These are phyloP conservation scores for Ganaspis brasiliensis DNA, from an alignment of 2,888 invertebrate species.

Conservation along the genomic window DNA sequence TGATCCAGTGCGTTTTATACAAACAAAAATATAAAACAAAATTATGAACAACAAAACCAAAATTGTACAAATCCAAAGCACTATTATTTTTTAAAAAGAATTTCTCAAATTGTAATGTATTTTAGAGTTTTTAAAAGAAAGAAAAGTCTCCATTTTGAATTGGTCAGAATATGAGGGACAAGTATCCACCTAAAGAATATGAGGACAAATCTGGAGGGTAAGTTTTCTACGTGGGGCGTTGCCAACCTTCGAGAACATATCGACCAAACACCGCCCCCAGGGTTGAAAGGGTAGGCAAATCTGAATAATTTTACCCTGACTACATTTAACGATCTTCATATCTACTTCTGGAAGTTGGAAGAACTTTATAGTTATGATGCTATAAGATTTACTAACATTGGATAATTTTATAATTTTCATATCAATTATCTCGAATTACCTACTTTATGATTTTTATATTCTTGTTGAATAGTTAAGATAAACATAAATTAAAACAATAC, in stretches of 20 bases:
- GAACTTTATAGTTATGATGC: neutral
- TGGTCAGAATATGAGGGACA: slow-evolving; percentile 24
- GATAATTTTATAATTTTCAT: too few relatives aligned
- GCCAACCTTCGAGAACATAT: slow-evolving; percentile 73
- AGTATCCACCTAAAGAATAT: slow-evolving; percentile 45
- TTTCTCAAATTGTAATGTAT: too few relatives aligned
- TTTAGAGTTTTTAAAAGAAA: too few relatives aligned
- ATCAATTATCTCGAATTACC: too few relatives aligned
- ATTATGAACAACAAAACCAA: too few relatives aligned
- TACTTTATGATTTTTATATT: too few relatives aligned
- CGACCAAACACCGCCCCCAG: slow-evolving; percentile 74
- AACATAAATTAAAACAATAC: too few relatives aligned
- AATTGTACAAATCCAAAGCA: too few relatives aligned
- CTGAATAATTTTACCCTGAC: slow-evolving; percentile 61
- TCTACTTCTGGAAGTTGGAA: neutral
- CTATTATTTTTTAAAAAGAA: too few relatives aligned
- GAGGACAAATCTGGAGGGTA: slow-evolving; percentile 58
- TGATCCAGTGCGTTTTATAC: slow-evolving; percentile 12
- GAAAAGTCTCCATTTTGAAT: slow-evolving; percentile 23
- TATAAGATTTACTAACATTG: neutral
- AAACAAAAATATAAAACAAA: too few relatives aligned
- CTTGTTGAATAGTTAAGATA: too few relatives aligned
- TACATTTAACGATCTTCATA: slow-evolving; percentile 22
- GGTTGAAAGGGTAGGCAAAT: slow-evolving; percentile 55
- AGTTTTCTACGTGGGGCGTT: slow-evolving; percentile 69